These are phyloP conservation scores for Tragelaphus imberbis DNA, from an alignment of 2,113 vertebrate species.

Conservation along the genomic window DNA sequence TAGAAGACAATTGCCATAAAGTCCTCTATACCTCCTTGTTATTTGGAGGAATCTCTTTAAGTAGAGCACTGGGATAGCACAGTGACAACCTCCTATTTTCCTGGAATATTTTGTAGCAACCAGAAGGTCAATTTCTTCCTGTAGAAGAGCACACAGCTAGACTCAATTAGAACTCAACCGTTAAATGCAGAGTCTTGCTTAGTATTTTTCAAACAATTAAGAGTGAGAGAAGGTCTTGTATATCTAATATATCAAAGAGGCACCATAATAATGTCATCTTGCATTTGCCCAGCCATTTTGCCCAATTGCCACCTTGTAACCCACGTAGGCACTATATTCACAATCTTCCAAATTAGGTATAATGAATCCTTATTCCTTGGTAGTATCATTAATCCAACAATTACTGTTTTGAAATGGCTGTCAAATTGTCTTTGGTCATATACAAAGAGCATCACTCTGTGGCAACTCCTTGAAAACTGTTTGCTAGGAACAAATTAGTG, in stretches of 20 bases:
- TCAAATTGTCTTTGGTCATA: background rate
- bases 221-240: background rate
- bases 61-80: rapidly evolving
- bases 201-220: background rate
- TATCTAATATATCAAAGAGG: background rate
- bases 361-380: background rate
- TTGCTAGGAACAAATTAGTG: background rate
- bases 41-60: background rate
- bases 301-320: background rate
- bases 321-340: background rate
- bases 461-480: background rate
- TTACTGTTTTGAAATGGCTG: background rate
- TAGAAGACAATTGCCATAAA: background rate
- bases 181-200: background rate
- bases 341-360: background rate
- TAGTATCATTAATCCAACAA: background rate
- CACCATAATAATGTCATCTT: background rate
- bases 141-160: background rate
- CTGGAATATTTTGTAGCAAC: background rate
- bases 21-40: background rate
- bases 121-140: background rate
- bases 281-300: background rate
- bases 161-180: background rate
- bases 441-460: background rate
- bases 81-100: background rate